Conservation (phyloP, 2,888 invertebrate species). For the Trichogramma dendrolimi region DNA sequence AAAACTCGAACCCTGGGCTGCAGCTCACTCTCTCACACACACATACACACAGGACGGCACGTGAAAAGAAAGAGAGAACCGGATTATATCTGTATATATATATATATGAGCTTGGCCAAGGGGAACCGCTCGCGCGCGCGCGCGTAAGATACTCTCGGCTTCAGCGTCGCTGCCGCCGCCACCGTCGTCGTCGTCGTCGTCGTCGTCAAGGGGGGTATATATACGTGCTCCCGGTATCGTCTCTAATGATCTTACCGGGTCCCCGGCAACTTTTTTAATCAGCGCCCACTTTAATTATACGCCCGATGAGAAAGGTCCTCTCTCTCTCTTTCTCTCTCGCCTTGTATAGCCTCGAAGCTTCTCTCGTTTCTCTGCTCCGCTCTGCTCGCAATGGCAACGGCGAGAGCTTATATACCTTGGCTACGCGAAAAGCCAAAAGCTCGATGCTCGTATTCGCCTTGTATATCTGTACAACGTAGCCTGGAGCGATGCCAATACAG, state of each 20-base stretch:
- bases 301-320: slow-evolving; percentile 49
- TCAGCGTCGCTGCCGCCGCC: slow-evolving; percentile 3
- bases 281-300: slow-evolving; percentile 51
- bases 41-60: too few species aligned
- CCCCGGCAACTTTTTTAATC: slow-evolving; percentile 51
- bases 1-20: too few species aligned
- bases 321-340: slow-evolving; percentile 26
- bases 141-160: slow-evolving; percentile 6
- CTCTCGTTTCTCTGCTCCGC: too few species aligned
- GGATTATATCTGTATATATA: slow-evolving; percentile 30
- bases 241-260: slow-evolving; percentile 49
- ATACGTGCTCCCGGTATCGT: background rate
- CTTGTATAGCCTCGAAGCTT: slow-evolving; percentile 5
- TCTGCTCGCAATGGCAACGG: too few species aligned
- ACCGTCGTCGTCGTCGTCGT: slow-evolving; percentile 1
- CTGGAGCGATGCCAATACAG: slow-evolving; percentile 24
- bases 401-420: background rate
- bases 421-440: slow-evolving; percentile 10
- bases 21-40: too few species aligned
- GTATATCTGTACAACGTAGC: slow-evolving; percentile 24
- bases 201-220: slow-evolving; percentile 17
- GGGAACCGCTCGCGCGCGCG: slow-evolving; percentile 15
- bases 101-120: slow-evolving; percentile 28
- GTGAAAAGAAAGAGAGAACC: slow-evolving; percentile 16
- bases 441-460: background rate